phyloP scores from a whole-genome alignment of 2,888 invertebrate species.

The Drosophila nr. perissopoda region DNA sequence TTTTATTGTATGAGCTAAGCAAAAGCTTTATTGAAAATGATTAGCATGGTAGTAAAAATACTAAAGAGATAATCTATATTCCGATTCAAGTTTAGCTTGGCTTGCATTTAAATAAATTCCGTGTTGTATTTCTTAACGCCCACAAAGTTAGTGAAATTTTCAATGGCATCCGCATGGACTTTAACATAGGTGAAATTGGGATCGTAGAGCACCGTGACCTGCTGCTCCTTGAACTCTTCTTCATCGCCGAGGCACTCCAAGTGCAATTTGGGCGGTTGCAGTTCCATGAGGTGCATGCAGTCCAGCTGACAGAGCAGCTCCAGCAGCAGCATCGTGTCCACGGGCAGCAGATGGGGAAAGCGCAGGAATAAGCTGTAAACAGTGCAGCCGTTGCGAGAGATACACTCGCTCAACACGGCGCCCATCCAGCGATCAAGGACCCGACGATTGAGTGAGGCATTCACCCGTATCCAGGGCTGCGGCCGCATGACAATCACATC shows the following conservation, averaged over 20 bases:
- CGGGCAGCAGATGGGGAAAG: slow-evolving; percentile 89
- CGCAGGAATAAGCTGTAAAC: slow-evolving; percentile 86
- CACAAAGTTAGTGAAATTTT: slow-evolving; percentile 86
- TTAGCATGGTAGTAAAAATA: not conserved
- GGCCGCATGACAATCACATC: slow-evolving; percentile 81
- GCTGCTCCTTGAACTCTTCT: slow-evolving; percentile 70
- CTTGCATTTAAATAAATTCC: slow-evolving; percentile 84
- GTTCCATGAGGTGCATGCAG: slow-evolving; percentile 86
- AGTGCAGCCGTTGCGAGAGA: slow-evolving; percentile 87
- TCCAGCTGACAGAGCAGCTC: slow-evolving; percentile 86
- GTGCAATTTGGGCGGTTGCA: slow-evolving; percentile 70
- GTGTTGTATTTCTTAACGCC: slow-evolving; percentile 86
- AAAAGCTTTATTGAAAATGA: not conserved
- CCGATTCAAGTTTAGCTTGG: not conserved
- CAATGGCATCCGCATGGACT: slow-evolving; percentile 85
- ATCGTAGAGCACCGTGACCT: slow-evolving; percentile 85
- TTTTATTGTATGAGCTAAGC: not conserved
- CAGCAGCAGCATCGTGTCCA: slow-evolving; percentile 83
- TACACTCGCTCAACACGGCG: slow-evolving; percentile 88
- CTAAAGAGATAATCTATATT: not conserved
- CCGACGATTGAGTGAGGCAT: slow-evolving; percentile 89
- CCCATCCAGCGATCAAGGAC: slow-evolving; percentile 90
- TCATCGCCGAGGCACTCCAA: slow-evolving; percentile 76
- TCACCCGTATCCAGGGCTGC: slow-evolving; percentile 90
- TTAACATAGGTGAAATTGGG: slow-evolving; percentile 86